phyloP scores from a whole-genome alignment of 2,113 vertebrate species.

The Bubo blakistoni region DNA sequence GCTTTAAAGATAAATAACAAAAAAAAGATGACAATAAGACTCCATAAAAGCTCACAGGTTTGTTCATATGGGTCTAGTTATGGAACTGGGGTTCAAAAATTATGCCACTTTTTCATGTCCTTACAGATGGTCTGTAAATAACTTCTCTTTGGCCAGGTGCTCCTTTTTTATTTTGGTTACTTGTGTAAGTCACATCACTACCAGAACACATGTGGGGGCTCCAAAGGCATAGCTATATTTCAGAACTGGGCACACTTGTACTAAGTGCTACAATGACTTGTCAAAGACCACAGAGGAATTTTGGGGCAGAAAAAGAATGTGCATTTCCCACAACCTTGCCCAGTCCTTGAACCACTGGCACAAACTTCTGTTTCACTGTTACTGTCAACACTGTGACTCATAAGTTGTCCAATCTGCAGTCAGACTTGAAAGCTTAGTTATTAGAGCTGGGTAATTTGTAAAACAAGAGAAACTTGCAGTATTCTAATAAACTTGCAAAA shows the following conservation, averaged over 20 bases:
- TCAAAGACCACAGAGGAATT: not conserved
- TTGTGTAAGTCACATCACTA: not conserved
- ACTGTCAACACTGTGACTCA: not conserved
- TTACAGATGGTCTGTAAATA: not conserved
- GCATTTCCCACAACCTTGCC: not conserved
- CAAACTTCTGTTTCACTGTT: not conserved
- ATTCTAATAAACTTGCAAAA: not conserved
- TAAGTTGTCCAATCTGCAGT: not conserved
- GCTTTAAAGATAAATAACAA: not conserved
- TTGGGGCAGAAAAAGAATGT: not conserved
- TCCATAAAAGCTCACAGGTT: not conserved
- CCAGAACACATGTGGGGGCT: not conserved
- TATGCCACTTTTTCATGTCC: not conserved
- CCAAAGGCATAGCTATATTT: not conserved
- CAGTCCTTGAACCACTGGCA: not conserved
- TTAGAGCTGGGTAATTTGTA: not conserved
- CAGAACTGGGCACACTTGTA: not conserved
- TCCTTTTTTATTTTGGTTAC: not conserved
- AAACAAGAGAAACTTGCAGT: not conserved
- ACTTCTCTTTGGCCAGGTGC: not conserved
- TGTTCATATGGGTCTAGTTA: not conserved
- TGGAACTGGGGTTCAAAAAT: not conserved
- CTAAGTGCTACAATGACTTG: not conserved
- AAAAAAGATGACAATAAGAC: not conserved
- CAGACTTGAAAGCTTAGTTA: not conserved